Evolutionary conservation across 2,113 vertebrate species (phyloP).

Genomic region (Equus przewalskii): DNA sequence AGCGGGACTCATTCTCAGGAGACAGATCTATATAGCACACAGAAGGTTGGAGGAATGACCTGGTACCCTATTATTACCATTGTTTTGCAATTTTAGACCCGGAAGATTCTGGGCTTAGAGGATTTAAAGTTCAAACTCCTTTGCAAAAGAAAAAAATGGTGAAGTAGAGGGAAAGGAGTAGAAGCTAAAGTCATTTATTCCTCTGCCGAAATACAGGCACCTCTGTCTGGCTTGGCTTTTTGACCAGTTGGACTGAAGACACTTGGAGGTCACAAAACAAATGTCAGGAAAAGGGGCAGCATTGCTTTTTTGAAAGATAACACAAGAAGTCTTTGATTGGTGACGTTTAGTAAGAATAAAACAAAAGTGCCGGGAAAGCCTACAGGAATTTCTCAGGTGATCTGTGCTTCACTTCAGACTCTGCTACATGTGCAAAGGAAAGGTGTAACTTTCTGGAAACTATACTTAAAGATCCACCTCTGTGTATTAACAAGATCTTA

Average conservation of each 20-base stretch:
- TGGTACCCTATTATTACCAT: not conserved
- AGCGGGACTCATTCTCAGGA: not conserved
- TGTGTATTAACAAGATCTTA: constrained; percentile 49
- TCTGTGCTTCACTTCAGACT: constrained; percentile 30
- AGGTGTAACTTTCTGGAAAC: constrained; percentile 41
- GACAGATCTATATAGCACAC: not conserved
- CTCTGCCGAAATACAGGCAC: not conserved
- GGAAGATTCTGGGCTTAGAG: not conserved
- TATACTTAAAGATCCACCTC: constrained; percentile 8
- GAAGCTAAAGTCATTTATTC: not conserved
- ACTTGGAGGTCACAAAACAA: not conserved
- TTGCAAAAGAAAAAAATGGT: not conserved
- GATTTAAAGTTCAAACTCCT: constrained; percentile 39
- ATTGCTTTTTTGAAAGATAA: not conserved
- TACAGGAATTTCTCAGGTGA: not conserved
- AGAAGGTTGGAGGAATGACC: not conserved
- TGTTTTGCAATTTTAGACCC: not conserved
- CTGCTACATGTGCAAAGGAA: not conserved
- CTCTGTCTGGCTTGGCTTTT: not conserved
- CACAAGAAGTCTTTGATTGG: not conserved
- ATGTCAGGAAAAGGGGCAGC: not conserved
- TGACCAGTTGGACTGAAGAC: not conserved
- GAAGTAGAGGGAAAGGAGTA: not conserved
- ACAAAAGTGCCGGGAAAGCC: not conserved
- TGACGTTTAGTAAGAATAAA: constrained; percentile 3